Evolutionary conservation across 2,888 invertebrate species (phyloP).

Genomic region (Ophioninae sp.): DNA sequence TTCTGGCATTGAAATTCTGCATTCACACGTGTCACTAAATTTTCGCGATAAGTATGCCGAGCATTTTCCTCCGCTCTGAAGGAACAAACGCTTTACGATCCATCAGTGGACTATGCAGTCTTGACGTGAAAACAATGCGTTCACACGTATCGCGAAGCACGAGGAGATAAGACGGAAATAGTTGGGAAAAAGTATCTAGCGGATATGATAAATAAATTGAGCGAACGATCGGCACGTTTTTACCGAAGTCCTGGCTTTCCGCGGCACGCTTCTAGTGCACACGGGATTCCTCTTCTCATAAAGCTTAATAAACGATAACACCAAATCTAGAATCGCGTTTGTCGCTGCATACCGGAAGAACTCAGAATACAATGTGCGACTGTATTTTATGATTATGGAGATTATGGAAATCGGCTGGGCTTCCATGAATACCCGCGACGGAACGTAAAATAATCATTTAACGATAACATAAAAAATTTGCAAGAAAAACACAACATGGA

Average conservation of each 20-base stretch:
- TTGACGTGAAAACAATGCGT: slow-evolving; percentile 11
- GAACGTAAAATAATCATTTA: too few species aligned
- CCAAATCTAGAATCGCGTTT: neutral
- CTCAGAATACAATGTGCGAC: neutral
- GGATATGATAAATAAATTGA: slow-evolving; percentile 3
- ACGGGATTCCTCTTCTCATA: neutral
- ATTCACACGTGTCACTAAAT: neutral
- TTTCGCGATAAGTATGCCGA: neutral
- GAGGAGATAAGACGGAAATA: slow-evolving; percentile 5
- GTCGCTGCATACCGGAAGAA: neutral
- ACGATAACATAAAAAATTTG: too few species aligned
- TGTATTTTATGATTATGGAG: neutral
- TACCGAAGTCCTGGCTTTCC: neutral
- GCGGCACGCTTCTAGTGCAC: slow-evolving; percentile 13
- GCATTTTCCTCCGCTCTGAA: neutral
- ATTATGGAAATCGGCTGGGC: too few species aligned
- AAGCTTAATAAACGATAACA: neutral
- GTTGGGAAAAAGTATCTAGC: neutral
- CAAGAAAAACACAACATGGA: too few species aligned
- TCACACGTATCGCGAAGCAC: slow-evolving; percentile 7
- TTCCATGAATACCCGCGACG: too few species aligned
- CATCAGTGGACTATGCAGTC: neutral
- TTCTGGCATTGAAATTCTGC: neutral
- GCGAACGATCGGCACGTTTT: slow-evolving; percentile 5
- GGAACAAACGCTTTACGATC: neutral